Base-by-base conservation (phyloP, 2,888 invertebrate species). In the Mystacides longicornis region DNA sequence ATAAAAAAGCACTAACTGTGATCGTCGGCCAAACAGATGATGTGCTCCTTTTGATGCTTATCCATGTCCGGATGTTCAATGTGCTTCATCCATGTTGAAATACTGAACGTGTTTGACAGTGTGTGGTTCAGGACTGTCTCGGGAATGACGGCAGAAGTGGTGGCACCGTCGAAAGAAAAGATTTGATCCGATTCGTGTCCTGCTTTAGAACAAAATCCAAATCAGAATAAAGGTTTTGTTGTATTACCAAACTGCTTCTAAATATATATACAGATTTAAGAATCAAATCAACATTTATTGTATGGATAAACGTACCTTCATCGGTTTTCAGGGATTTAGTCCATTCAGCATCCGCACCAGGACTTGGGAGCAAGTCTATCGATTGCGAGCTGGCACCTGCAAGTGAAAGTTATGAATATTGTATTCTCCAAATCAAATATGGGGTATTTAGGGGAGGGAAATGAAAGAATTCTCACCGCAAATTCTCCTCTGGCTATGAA, bases 21-120 rank as follows among this genome's bases (percentile, higher is more conserved):
- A 68, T 97, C 95, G 72, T 99, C 99, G 22, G 97, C 94, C 66
- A 92, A 90, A 71, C 99, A 99, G 47, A 99, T 75, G 65, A 99
- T 87, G 67, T 98, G 97, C 68, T 99, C 98, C 75, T 99, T 99
- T 62, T 86, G 79, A 68, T 93, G 93, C 65, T 93, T 91, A 71
- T 94, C 93, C 63, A 83, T 81, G 64, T 85, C 83, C 0, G 84
- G 80, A 43, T 86, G 81, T 14, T 86, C 83, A 43, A 89, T 89
- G 74, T 98, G 98, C 51, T 94, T 85, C 82, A 99, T 88, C 91
- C 98, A 97, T 9, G 93, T 93, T 45, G 92, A 85, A 65, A 99
- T 81, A 56, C 92, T 89, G 77, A 99, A 98, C 53, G 87, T 86
- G 60, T 85, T 81, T 9, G 87, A 82, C 43, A 96, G 79, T 33